Evolutionary conservation across 1,140 invertebrate genomes (phyloP).

Genomic region (Colletes latitarsis): DNA sequence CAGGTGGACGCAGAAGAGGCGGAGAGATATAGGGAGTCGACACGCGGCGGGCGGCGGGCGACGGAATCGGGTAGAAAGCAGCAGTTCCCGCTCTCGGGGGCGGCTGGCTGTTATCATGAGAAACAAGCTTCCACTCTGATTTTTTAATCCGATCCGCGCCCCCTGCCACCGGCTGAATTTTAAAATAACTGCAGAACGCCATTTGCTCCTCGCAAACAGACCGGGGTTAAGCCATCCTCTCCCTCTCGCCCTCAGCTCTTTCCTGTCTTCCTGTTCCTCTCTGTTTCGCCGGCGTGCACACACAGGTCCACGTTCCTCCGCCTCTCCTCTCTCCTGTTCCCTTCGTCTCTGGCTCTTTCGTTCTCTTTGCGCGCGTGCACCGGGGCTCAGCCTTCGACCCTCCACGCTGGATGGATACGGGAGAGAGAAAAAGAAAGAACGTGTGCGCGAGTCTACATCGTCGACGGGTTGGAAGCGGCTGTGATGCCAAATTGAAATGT

Average conservation of each 20-base stretch:
- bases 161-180: conserved; percentile 76
- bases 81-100: conserved; percentile 77
- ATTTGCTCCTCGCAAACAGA: conserved; percentile 81
- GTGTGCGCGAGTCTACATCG: conserved; percentile 13
- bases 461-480: conserved; percentile 42
- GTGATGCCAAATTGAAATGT: conserved; percentile 78
- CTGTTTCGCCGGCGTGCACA: conserved; percentile 21
- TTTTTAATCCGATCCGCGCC: conserved; percentile 81
- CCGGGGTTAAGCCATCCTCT: conserved; percentile 73
- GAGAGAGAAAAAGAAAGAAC: conserved; percentile 32
- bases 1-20: conserved; percentile 36
- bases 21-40: conserved; percentile 57
- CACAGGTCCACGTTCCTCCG: conserved; percentile 25
- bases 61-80: conserved; percentile 75
- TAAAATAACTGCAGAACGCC: conserved; percentile 82
- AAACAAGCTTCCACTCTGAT: conserved; percentile 82
- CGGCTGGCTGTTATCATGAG: conserved; percentile 81
- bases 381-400: conserved; percentile 14
- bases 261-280: conserved; percentile 42
- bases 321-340: not conserved
- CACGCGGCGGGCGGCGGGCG: conserved; percentile 44
- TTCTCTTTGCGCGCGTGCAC: conserved; percentile 48
- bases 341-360: conserved; percentile 28
- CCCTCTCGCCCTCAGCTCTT: conserved; percentile 51
- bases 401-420: not conserved